A percentile compares a stretch with the other conserved stretches of the same genome.
Conservation (phyloP, 1,140 invertebrate species). For the Drosophila kikkawai region DNA sequence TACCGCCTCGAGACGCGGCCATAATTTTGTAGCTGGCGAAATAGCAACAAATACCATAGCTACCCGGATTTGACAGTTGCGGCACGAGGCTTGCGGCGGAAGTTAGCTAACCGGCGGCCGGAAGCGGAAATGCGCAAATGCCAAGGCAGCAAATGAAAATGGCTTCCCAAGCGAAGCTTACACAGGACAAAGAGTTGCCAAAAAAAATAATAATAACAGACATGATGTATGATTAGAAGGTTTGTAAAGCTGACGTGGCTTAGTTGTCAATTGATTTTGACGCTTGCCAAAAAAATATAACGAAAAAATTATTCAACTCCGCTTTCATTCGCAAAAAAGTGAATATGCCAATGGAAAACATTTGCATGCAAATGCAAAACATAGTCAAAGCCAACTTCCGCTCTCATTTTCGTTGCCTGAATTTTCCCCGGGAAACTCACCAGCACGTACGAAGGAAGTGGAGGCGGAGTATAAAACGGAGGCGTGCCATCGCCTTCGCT, state of each 20-base stretch:
- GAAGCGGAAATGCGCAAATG: conserved; percentile 80
- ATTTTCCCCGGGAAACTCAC: conserved; percentile 15
- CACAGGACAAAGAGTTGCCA: conserved; percentile 31
- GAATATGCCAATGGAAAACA: conserved; percentile 61
- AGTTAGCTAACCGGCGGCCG: conserved; percentile 44
- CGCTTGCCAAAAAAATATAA: conserved; percentile 9
- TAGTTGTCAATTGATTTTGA: conserved; percentile 36
- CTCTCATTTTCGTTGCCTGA: conserved; percentile 27
- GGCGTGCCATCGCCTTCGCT: conserved; percentile 51
- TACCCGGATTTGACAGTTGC: conserved; percentile 30
- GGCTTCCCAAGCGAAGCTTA: conserved; percentile 67
- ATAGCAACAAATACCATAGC: conserved; percentile 47
- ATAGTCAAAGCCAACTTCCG: conserved; percentile 43
- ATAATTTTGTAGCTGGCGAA: conserved; percentile 58
- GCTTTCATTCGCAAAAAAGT: conserved; percentile 24
- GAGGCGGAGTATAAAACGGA: conserved; percentile 10
- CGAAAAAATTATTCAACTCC: conserved; percentile 7
- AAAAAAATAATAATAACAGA: background rate
- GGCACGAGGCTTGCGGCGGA: conserved; percentile 59
- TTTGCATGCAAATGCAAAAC: conserved; percentile 79
- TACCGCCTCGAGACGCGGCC: conserved; percentile 53
- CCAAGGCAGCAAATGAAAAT: conserved; percentile 67
- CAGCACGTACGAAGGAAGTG: conserved; percentile 67
- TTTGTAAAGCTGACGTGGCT: conserved; percentile 21
- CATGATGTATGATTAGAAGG: conserved; percentile 4